phyloP scores from a whole-genome alignment of 1,140 invertebrate genomes.

The Steinernema feltiae region DNA sequence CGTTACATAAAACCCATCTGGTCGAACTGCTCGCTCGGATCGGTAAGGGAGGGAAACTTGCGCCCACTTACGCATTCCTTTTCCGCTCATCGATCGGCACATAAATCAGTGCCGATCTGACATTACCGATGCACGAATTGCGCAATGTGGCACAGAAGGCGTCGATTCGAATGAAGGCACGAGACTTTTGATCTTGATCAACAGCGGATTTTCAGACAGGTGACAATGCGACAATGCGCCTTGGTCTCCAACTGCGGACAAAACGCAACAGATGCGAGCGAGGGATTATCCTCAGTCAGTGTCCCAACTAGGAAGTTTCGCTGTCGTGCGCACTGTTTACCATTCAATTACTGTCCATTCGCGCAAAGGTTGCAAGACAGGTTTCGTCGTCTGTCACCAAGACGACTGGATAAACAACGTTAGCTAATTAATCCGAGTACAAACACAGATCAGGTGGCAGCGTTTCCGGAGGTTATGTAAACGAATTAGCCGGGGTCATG shows the following conservation, averaged over 20 bases:
- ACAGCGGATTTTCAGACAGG: neutral
- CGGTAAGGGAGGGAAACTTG: neutral
- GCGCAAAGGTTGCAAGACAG: neutral
- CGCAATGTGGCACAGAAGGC: neutral
- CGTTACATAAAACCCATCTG: constrained; percentile 13
- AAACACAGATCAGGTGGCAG: neutral
- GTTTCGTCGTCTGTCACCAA: constrained; percentile 10
- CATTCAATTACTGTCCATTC: constrained; percentile 5
- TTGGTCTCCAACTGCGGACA: neutral
- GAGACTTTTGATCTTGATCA: constrained; percentile 1
- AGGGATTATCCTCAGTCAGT: neutral
- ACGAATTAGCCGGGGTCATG: neutral
- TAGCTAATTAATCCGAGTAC: neutral
- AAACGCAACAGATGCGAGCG: neutral
- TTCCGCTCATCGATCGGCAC: neutral
- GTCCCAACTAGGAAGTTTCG: neutral
- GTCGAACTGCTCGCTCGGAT: neutral
- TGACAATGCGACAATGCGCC: neutral
- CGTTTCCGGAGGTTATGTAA: neutral
- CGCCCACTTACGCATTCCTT: neutral
- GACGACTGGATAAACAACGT: constrained; percentile 4
- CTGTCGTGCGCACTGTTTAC: neutral
- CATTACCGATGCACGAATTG: neutral
- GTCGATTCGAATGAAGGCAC: neutral
- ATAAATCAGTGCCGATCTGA: neutral